These are phyloP conservation scores for Dusona sp. DNA, from an alignment of 2,888 invertebrate species.

Conservation along the genomic window DNA sequence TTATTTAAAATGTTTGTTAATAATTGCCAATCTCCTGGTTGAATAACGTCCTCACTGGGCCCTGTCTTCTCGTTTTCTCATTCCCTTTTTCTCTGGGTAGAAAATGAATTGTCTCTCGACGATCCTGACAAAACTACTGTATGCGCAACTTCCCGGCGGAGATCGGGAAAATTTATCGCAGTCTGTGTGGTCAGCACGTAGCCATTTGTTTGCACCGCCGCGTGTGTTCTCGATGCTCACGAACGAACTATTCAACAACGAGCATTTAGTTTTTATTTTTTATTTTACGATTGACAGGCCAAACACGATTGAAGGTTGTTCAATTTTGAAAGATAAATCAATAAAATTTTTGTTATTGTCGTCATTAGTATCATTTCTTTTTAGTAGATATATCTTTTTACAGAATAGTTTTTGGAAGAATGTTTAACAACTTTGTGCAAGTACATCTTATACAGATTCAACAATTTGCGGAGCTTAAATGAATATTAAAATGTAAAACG, in stretches of 20 bases:
- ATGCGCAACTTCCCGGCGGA: conserved; percentile 38
- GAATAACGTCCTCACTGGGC: conserved; percentile 5
- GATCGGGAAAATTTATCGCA: conserved; percentile 55
- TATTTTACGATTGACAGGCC: background rate
- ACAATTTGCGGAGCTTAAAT: background rate
- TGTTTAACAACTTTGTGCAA: background rate
- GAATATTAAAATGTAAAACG: background rate
- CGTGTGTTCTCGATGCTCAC: conserved; percentile 34
- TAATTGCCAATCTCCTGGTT: background rate
- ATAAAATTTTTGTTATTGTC: background rate
- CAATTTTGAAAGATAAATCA: background rate
- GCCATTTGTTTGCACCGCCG: conserved; percentile 56
- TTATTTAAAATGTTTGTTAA: background rate
- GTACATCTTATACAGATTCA: background rate
- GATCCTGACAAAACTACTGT: conserved; percentile 47
- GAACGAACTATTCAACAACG: conserved; percentile 27
- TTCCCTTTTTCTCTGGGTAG: conserved; percentile 17
- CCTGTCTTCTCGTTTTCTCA: background rate
- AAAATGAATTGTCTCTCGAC: conserved; percentile 50
- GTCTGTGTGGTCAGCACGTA: conserved; percentile 37
- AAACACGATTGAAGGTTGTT: background rate
- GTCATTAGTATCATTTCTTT: background rate
- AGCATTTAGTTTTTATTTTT: background rate
- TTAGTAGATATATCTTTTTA: background rate
- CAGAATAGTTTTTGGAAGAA: background rate